phyloP scores from a whole-genome alignment of 2,888 invertebrate species.

The Drosophila kambysellisi region DNA sequence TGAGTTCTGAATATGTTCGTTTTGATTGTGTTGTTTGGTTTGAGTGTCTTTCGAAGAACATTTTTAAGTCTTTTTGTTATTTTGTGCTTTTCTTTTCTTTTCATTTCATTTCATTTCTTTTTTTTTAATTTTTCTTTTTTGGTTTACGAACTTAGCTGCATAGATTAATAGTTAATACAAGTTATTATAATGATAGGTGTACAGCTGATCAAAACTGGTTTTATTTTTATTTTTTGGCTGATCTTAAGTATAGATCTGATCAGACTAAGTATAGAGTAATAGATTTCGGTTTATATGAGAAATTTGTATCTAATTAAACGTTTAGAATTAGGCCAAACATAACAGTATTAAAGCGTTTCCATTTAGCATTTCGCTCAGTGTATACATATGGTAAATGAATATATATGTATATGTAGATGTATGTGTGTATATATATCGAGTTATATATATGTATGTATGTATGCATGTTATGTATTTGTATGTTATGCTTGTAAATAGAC shows the following conservation, averaged over 20 bases:
- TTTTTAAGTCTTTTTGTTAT: slow-evolving; percentile 60
- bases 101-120: neutral
- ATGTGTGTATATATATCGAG: slow-evolving; percentile 24
- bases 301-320: slow-evolving; percentile 71
- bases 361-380: slow-evolving; percentile 76
- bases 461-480: slow-evolving; percentile 6
- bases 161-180: slow-evolving; percentile 14
- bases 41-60: slow-evolving; percentile 54
- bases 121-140: slow-evolving; percentile 25
- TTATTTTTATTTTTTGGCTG: neutral
- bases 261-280: slow-evolving; percentile 32
- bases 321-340: slow-evolving; percentile 77
- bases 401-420: slow-evolving; percentile 40
- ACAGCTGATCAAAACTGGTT: slow-evolving; percentile 7
- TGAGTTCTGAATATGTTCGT: slow-evolving; percentile 44
- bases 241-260: slow-evolving; percentile 11
- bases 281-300: slow-evolving; percentile 33
- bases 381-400: slow-evolving; percentile 67
- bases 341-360: slow-evolving; percentile 77
- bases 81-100: slow-evolving; percentile 10
- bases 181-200: slow-evolving; percentile 34
- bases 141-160: slow-evolving; percentile 51
- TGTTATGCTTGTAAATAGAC: slow-evolving; percentile 56
- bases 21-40: slow-evolving; percentile 47
- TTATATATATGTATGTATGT: slow-evolving; percentile 24